Base-by-base conservation (phyloP, 2,797 vertebrate genomes). In the Gymnoscopelus braueri region DNA sequence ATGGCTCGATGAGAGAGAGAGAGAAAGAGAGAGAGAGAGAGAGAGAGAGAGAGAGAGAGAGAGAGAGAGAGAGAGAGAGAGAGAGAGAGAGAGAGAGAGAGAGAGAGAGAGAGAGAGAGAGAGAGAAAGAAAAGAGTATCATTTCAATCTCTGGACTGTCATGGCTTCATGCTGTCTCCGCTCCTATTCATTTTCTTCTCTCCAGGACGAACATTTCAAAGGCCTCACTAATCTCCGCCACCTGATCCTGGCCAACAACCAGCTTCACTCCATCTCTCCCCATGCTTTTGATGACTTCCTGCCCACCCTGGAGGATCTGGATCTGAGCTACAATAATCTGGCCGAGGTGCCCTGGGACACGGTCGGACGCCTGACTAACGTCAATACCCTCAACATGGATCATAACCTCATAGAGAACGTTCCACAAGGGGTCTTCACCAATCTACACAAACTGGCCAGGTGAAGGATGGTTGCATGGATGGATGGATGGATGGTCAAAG, bases 291-390 rank as follows among this genome's bases (percentile, higher is more conserved):
- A 96, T 23, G 95, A 96, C 78, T 96, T 97, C 72, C 84, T 95
- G 54, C 91, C 93, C 44, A 96, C 94, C 0, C 81, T 96, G 1
- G 96, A 97, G 75, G 96, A 97, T 71, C 86, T 97, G 55, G 96
- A 96, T 70, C 92, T 97, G 29, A 96, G 95, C 55, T 97, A 96
- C 78, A 97, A 97, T 82, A 96, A 97, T 58, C 90, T 97, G 0
- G 91, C 90, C 0, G 77, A 95, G 6, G 80, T 94, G 12, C 96
- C 96, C 3, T 97, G 96, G 96, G 95, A 95, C n/a, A 95, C 95
- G 0, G 90, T 97, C 0, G 92, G 89, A 35, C 93, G 92, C 7
- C 85, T 97, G 3, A 94, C 92, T 13, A 96, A 96, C 1, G 95
- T 96, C 78, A 96, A 97, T 29, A 96, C 96, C 5, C 78, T 97